phyloP scores from a whole-genome alignment of 1,140 invertebrate species.

The Aphaenogaster rudis region DNA sequence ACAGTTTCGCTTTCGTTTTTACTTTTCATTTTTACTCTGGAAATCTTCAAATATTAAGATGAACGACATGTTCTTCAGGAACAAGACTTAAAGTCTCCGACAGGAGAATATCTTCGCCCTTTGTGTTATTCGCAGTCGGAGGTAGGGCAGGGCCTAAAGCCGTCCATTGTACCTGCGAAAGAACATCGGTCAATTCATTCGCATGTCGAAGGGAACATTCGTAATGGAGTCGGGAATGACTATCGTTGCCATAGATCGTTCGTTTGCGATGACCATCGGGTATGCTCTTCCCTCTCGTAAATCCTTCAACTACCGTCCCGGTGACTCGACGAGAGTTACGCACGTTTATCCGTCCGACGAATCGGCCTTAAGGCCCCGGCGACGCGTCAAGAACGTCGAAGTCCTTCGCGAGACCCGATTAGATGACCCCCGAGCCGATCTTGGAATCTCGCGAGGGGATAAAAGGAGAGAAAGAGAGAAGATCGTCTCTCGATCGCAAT shows the following conservation, averaged over 20 bases:
- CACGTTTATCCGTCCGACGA: not conserved
- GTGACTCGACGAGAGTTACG: conserved; percentile 37
- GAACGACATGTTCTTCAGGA: not conserved
- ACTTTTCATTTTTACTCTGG: not conserved
- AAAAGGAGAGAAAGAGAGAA: conserved; percentile 18
- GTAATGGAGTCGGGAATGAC: conserved; percentile 33
- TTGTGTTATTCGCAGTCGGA: conserved; percentile 22
- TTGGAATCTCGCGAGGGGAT: conserved; percentile 11
- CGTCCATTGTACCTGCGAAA: conserved; percentile 4
- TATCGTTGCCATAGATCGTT: conserved; percentile 47
- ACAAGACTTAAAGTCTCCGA: not conserved
- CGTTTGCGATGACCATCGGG: conserved; percentile 13
- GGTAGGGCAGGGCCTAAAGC: not conserved
- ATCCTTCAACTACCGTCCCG: conserved; percentile 30
- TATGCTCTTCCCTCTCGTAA: conserved; percentile 30
- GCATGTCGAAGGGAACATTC: conserved; percentile 8
- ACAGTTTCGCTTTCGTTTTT: not conserved
- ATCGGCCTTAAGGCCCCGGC: conserved; percentile 3
- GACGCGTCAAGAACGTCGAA: conserved; percentile 9
- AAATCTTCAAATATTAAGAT: not conserved
- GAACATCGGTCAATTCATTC: conserved; percentile 18
- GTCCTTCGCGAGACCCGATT: conserved; percentile 16
- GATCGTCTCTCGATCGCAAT: conserved; percentile 7
- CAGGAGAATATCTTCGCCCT: conserved; percentile 18
- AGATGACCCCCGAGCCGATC: not conserved